These are phyloP conservation scores for Gambusia yucatana DNA, from an alignment of 2,797 vertebrate species.

Conservation along the genomic window DNA sequence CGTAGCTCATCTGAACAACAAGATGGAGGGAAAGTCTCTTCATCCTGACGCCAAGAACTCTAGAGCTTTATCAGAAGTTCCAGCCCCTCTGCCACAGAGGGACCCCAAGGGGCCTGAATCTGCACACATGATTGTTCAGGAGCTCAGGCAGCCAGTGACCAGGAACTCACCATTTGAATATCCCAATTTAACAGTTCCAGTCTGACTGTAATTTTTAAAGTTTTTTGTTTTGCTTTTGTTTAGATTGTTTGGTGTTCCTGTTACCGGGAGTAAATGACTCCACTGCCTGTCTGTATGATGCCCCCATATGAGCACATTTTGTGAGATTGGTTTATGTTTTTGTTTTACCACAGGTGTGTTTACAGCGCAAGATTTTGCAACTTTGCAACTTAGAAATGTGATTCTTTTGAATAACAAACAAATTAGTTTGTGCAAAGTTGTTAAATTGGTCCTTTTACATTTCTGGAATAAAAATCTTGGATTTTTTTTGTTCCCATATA, in stretches of 20 bases:
- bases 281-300: not conserved
- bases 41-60: conserved; percentile 4
- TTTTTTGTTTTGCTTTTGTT: not conserved
- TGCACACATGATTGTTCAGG: not conserved
- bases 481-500: not conserved
- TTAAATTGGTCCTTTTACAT: not conserved
- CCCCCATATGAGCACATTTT: not conserved
- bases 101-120: not conserved
- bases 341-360: not conserved
- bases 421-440: not conserved
- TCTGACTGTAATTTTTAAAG: not conserved
- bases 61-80: not conserved
- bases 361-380: not conserved
- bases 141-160: not conserved
- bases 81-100: not conserved
- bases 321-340: not conserved
- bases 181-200: not conserved
- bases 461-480: not conserved
- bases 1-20: not conserved
- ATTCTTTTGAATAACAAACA: not conserved
- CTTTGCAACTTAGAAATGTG: not conserved
- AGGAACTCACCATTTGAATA: not conserved
- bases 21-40: not conserved
- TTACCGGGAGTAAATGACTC: not conserved
- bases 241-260: not conserved